phyloP scores from a whole-genome alignment of 2,797 vertebrate genomes.

The Anisognathus igniventris region DNA sequence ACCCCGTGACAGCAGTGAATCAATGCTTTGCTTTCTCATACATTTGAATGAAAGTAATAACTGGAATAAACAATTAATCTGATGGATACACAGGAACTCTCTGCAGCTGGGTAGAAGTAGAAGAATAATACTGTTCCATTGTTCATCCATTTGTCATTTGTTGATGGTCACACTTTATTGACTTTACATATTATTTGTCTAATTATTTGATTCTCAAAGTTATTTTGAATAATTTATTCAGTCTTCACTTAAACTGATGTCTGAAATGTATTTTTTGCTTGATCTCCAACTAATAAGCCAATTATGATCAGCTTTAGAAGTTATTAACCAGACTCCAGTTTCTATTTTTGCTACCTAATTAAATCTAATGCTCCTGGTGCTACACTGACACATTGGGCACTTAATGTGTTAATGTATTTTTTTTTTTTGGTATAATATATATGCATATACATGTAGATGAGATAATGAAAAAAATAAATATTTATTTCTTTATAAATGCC shows the following conservation, averaged over 20 bases:
- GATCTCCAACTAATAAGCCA: neutral
- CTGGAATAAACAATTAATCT: slow-evolving; percentile 50
- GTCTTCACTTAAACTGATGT: neutral
- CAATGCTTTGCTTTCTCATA: slow-evolving; percentile 28
- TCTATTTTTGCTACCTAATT: slow-evolving; percentile 18
- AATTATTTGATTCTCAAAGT: slow-evolving; percentile 18
- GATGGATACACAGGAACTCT: slow-evolving; percentile 12
- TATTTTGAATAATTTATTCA: slow-evolving; percentile 4
- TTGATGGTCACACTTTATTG: neutral
- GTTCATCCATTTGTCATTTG: neutral
- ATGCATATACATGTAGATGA: neutral
- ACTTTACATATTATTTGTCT: neutral
- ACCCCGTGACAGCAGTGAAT: slow-evolving; percentile 44
- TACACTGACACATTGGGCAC: neutral
- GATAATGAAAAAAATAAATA: neutral
- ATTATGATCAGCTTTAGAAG: neutral
- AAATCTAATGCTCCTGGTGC: neutral
- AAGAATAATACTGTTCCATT: neutral
- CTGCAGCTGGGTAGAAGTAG: neutral
- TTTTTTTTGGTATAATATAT: neutral
- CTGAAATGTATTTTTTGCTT: neutral
- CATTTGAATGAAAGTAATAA: slow-evolving; percentile 48
- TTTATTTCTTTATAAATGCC: neutral
- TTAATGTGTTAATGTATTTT: neutral
- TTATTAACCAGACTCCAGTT: neutral